Conservation (phyloP, 2,888 invertebrate genomes). For the Synanthedon myopaeformis region DNA sequence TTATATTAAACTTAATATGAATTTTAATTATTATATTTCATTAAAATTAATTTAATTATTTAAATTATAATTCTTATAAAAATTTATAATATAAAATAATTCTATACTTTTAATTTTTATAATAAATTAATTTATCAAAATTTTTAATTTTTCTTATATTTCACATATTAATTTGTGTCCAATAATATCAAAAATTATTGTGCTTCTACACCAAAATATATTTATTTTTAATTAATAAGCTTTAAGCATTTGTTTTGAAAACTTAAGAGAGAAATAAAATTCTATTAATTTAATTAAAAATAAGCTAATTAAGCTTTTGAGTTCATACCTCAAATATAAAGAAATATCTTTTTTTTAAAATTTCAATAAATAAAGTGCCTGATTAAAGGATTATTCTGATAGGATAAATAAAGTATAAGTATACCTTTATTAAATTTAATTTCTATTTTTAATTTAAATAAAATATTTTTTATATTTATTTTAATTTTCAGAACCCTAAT, state of each 20-base stretch:
- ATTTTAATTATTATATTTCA: neutral
- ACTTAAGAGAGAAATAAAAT: conserved; percentile 71
- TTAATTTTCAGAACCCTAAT: conserved; percentile 61
- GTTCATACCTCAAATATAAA: conserved; percentile 73
- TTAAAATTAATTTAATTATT: too few species aligned
- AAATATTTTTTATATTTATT: conserved; percentile 64
- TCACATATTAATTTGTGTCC: too few species aligned
- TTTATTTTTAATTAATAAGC: conserved; percentile 53
- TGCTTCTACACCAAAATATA: too few species aligned
- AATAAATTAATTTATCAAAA: too few species aligned
- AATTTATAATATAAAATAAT: too few species aligned
- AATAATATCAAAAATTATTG: too few species aligned
- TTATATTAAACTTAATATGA: conserved; percentile 13
- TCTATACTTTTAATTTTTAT: too few species aligned
- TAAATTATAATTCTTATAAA: too few species aligned
- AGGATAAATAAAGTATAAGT: conserved; percentile 45
- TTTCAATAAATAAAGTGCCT: conserved; percentile 45
- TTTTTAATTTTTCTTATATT: too few species aligned
- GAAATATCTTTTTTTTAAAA: conserved; percentile 52
- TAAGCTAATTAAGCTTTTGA: conserved; percentile 73
- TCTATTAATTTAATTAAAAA: conserved; percentile 30
- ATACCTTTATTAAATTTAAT: conserved; percentile 72
- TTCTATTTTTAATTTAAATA: conserved; percentile 51
- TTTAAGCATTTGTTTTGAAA: conserved; percentile 80
- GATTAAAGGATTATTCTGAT: conserved; percentile 60